Conservation (phyloP, 2,888 invertebrate genomes). For the Pseudococcus jackbeardsleyi region DNA sequence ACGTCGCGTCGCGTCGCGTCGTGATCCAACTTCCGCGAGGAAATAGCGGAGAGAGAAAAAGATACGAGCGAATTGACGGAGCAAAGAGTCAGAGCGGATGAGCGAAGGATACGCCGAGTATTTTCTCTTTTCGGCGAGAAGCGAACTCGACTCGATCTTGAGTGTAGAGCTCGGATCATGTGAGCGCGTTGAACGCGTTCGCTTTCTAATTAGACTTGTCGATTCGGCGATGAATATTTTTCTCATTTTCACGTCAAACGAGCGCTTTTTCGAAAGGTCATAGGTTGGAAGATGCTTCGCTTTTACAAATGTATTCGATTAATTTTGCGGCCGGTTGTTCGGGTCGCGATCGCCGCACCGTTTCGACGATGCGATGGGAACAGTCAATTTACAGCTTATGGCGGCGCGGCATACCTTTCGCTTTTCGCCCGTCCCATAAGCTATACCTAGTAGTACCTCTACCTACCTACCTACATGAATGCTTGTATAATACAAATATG, state of each 20-base stretch:
- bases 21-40: neutral
- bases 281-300: neutral
- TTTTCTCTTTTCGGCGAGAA: neutral
- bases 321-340: neutral
- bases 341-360: neutral
- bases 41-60: neutral
- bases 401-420: neutral
- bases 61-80: neutral
- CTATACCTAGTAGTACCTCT: too few species aligned
- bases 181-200: neutral
- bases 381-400: too few species aligned
- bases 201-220: constrained; percentile 28
- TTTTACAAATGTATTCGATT: neutral
- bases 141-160: neutral
- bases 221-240: constrained; percentile 13
- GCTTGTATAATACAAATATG: too few species aligned
- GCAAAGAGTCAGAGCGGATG: too few species aligned
- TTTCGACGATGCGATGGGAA: neutral
- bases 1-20: too few species aligned
- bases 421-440: neutral
- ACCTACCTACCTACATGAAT: too few species aligned
- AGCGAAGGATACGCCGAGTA: neutral
- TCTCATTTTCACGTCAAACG: neutral
- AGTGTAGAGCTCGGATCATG: neutral
- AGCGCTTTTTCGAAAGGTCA: constrained; percentile 5